Evolutionary conservation across 2,888 invertebrate genomes (phyloP).

Genomic region (Abrostola triplasia): DNA sequence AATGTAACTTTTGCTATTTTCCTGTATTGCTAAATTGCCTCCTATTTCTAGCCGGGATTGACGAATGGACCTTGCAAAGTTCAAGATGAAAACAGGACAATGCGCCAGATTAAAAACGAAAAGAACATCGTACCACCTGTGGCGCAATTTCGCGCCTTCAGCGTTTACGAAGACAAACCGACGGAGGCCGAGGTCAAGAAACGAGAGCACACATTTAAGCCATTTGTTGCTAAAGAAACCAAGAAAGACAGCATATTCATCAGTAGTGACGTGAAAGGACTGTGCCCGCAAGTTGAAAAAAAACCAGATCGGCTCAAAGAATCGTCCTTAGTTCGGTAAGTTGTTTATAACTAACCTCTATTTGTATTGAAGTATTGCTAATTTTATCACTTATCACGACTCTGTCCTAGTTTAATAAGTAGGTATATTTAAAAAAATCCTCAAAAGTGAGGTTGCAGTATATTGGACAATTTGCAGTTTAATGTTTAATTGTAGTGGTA

Average conservation of each 20-base stretch:
- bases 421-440: too few species aligned
- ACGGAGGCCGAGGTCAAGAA: slow-evolving; percentile 82
- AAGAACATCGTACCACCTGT: slow-evolving; percentile 89
- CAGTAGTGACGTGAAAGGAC: slow-evolving; percentile 73
- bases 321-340: slow-evolving; percentile 68
- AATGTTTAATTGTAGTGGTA: too few species aligned
- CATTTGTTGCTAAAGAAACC: slow-evolving; percentile 80
- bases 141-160: slow-evolving; percentile 93
- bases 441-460: too few species aligned
- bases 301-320: slow-evolving; percentile 76
- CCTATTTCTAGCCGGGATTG: slow-evolving; percentile 75
- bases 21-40: slow-evolving; percentile 17
- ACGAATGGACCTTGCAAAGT: slow-evolving; percentile 83
- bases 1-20: slow-evolving; percentile 20
- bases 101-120: slow-evolving; percentile 84
- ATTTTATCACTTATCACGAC: too few species aligned
- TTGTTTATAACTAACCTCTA: slow-evolving; percentile 27
- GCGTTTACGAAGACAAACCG: slow-evolving; percentile 91
- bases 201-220: slow-evolving; percentile 80
- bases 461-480: too few species aligned
- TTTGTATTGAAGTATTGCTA: slow-evolving; percentile 11
- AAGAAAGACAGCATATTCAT: slow-evolving; percentile 75
- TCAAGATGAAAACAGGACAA: slow-evolving; percentile 84
- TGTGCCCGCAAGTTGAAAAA: slow-evolving; percentile 76
- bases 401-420: too few species aligned